Percentiles rank a stretch among this genome's conserved stretches.
Evolutionary conservation across 2,888 invertebrate genomes (phyloP).

Genomic region (Calliscelio sp.): DNA sequence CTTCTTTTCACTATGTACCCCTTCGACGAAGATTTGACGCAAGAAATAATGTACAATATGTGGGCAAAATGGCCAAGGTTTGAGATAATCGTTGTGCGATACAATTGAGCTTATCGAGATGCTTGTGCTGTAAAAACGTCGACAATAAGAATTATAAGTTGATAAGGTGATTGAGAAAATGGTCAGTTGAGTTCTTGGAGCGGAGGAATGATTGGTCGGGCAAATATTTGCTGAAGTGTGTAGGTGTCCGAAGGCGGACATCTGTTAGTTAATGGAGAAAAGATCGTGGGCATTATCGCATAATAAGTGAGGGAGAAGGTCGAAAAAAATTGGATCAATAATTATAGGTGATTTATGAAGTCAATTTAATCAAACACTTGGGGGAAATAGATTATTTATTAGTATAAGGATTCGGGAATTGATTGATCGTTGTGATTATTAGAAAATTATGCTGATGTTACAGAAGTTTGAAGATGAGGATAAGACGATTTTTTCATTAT

Average conservation of each 20-base stretch:
- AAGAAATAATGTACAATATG: conserved; percentile 63
- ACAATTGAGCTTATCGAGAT: not conserved
- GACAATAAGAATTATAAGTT: not conserved
- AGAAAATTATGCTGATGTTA: not conserved
- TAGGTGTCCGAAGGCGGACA: not conserved
- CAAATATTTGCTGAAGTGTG: not conserved
- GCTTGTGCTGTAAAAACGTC: not conserved
- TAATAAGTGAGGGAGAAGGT: not conserved
- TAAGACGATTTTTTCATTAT: not conserved
- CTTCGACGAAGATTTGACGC: conserved; percentile 53
- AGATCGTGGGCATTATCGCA: not conserved
- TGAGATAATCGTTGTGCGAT: conserved; percentile 61
- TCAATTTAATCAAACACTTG: conserved; percentile 18
- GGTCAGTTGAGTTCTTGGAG: not conserved
- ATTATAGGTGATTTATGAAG: conserved; percentile 15
- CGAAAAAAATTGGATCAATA: not conserved
- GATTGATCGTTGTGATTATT: not conserved
- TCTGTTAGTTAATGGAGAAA: not conserved
- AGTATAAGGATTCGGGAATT: not conserved
- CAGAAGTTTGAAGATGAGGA: too few relatives aligned
- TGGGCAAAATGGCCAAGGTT: conserved; percentile 59
- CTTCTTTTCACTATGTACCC: conserved; percentile 63
- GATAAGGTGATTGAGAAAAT: not conserved
- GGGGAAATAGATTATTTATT: conserved; percentile 11
- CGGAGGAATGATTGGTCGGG: not conserved